Evolutionary conservation across 2,797 vertebrate species (phyloP).

Genomic region (Meriones psammophilus): DNA sequence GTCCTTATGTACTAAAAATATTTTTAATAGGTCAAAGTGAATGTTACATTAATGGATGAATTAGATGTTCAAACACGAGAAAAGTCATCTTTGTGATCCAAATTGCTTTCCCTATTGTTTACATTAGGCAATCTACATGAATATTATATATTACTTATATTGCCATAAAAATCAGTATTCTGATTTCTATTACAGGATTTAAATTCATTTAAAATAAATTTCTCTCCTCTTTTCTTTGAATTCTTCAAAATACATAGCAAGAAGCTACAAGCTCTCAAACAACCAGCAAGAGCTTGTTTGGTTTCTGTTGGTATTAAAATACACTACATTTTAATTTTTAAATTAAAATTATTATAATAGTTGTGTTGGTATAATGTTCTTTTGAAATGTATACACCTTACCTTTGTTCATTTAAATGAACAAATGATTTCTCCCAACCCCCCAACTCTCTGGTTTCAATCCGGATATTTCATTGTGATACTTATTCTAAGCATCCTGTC

Average conservation of each 20-base stretch:
- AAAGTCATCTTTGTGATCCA: not conserved
- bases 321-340: not conserved
- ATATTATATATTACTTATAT: constrained; percentile 1
- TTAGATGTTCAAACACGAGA: not conserved
- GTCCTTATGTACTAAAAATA: not conserved
- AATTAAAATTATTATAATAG: not conserved
- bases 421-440: no score
- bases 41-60: not conserved
- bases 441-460: no score
- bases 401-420: no score
- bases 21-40: not conserved
- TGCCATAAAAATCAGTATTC: not conserved
- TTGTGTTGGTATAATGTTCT: not conserved
- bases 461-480: no score
- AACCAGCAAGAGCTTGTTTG: not conserved
- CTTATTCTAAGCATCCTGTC: no score
- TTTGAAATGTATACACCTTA: no score
- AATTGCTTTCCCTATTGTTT: not conserved
- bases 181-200: constrained; percentile 12
- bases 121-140: not conserved
- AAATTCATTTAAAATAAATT: constrained; percentile 48
- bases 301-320: not conserved
- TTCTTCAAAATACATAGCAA: not conserved
- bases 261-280: not conserved
- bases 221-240: constrained; percentile 7